Evolutionary conservation across 2,797 vertebrate species (phyloP).

Genomic region (Glossophaga mutica): DNA sequence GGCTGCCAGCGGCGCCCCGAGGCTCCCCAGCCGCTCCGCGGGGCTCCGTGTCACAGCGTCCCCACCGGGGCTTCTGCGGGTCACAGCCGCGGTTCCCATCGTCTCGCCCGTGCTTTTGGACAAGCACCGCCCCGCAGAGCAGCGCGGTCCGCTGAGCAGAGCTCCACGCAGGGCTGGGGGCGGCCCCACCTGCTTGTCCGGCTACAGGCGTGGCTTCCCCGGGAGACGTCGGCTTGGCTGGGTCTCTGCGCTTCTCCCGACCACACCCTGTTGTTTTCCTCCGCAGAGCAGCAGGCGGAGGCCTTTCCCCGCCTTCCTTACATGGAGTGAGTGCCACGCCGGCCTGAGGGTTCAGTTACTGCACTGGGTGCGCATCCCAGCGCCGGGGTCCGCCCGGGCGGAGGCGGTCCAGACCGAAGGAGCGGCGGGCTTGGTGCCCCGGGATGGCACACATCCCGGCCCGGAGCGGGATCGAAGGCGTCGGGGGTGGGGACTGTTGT

Average conservation of each 20-base stretch:
- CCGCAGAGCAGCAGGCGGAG: constrained; percentile 20
- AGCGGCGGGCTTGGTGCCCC: background rate
- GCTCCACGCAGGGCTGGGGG: background rate
- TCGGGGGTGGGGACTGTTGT: background rate
- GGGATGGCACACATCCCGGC: background rate
- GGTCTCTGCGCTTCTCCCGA: constrained; percentile 5
- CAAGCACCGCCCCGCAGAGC: too few species aligned
- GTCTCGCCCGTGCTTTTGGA: too few species aligned
- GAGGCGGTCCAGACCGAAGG: background rate
- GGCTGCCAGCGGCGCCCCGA: too few species aligned
- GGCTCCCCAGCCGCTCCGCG: too few species aligned
- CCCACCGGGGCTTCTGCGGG: background rate
- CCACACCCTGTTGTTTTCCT: constrained; percentile 68
- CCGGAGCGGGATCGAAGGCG: background rate
- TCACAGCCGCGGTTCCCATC: background rate
- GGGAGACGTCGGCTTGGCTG: constrained; percentile 55
- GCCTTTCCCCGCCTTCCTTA: constrained; percentile 1
- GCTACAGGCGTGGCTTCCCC: constrained; percentile 48
- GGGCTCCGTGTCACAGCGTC: background rate
- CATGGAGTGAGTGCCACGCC: background rate
- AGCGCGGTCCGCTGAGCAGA: background rate
- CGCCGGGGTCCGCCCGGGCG: background rate
- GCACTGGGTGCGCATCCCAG: background rate
- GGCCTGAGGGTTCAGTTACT: background rate
- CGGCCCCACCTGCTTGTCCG: constrained; percentile 48